Base-by-base conservation (phyloP, 1,140 invertebrate genomes). In the Pectinophora gossypiella region DNA sequence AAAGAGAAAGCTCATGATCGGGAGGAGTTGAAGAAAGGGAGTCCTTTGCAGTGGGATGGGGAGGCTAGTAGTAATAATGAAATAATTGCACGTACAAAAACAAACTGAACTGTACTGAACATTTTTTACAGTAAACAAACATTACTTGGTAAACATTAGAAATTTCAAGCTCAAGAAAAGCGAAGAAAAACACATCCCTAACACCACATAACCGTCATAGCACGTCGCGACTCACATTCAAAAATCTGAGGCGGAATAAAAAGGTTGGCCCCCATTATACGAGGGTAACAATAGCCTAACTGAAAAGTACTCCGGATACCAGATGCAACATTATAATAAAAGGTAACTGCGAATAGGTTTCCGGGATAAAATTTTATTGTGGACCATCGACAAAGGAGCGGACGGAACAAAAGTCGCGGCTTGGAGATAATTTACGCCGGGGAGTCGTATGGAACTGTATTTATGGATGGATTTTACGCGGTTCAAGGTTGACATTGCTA, bases 281-380 rank as follows among this genome's bases (percentile, higher is more conserved):
- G 64, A n/a, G 59, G 61, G 36, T 65, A 73, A 80, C 77, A 85
- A 85, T 77, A 58, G 74, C 61, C 59, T 63, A 57, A 59, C 60
- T 76, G 72, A 72, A 78, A 81, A 83, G 72, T 80, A 77, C 52
- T 59, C 73, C 71, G 72, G 76, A 85, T 69, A 67, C 64, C 72
- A 76, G 79, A 72, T 80, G 79, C 76, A 76, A 82, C 79, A 77
- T 85, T 74, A 82, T 85, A 83, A 85, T 81, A 80, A 85, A 85
- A 85, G 78, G 77, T 83, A 80, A 85, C 76, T 76, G 76, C 69
- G 76, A 78, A 85, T 82, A 74, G 68, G 76, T 76, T 76, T 82
- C 73, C 76, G 69, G 76, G 68, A 76, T 81, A 77, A 79, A 81
- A 81, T 83, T 85, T 85, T 85, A 85, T 82, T 85, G 79, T 80